Base-by-base conservation (phyloP, 2,797 vertebrate genomes). In the Rhyacichthys aspro region DNA sequence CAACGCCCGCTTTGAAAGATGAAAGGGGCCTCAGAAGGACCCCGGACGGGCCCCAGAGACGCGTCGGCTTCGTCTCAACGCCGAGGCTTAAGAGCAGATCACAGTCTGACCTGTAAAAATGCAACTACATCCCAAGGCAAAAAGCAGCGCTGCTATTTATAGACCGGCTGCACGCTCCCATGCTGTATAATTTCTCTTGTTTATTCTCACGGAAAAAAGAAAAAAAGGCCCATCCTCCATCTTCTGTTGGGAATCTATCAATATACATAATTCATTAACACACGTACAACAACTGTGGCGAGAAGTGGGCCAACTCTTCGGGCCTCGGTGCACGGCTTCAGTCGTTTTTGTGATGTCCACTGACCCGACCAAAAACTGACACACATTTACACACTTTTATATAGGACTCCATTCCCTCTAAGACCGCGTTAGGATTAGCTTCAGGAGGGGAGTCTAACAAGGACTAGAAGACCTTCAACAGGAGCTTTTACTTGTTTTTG, bases 91-190 rank as follows among this genome's bases (percentile, higher is more conserved):
- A 71, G 67, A 83, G 55, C 65, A 74, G 59, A 85, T 85, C 74
- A 75, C 75, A 83, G 79, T 72, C 77, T 89, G 86, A 91, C 87
- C 86, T 88, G 88, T 76, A 85, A 82, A 87, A 88, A 89, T 73
- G 54, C 81, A 86, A 87, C 84, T 64, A 57, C 79, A 86, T 88
- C 86, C 89, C 49, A 37, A 37, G 81, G 90, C 84, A 63, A 75
- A 84, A 87, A 72, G 84, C 76, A 60, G 36, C 12, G 59, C 74
- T 82, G 67, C 90, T 91, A 93, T 92, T 91, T 89, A 89, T 92
- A 91, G 89, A 59, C 32, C 12, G 44, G 18, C 70, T 78, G 62
- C 74, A 84, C 18, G 71, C 79, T 86, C 86, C 79, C 60, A 61
- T 68, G 69, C 74, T 81, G 86, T 83, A 83, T 83, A 85, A 89